Evolutionary conservation across 1,140 invertebrate genomes (phyloP), one percentile per base, ranked within the genome.

Genomic region (Tetranychus urticae): DNA sequence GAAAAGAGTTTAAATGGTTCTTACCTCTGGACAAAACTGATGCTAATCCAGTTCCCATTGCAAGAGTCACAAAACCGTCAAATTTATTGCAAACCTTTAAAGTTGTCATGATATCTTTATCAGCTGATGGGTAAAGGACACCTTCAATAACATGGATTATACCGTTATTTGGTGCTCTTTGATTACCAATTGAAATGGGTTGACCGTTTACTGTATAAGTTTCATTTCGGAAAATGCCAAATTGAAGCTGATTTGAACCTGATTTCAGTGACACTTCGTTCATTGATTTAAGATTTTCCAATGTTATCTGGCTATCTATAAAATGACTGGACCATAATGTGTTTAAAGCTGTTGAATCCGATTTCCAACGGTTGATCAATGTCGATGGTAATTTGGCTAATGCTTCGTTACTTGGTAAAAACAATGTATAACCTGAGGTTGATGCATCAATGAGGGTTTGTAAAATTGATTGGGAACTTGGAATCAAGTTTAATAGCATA

Each of bases 21-120:
- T 52, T 59, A 68, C 67, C 64, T 57, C 61, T 58, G 39, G 50
- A 58, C 33, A 69, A 62, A 14, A 48, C 62, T 14, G 66, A 59
- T 5, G 61, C 46, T 23, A 69, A 58, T 5, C 67, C 66, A 1
- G 68, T 68, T 48, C 65, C 66, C 31, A 67, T 63, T 14, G 64
- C 64, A 7, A 69, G 54, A 2, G 68, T 69, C 1, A 69, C 64
- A 56, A 69, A 69, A 23, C 68, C 68, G 52, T 69, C 67, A 45
- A 66, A 68, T 46, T 67, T 67, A 34, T 65, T 64, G 58, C 67
- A 69, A 6, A 65, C 48, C 36, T 64, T 61, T 3, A 69, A 42
- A 4, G 66, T 65, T 35, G 63, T 60, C 8, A 69, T 60, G 6
- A 69, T 66, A 35, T 69, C 62, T 58, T 62, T 57, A 54, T 66